Conservation (phyloP, 2,797 vertebrate genomes). For the Eospalax fontanierii region DNA sequence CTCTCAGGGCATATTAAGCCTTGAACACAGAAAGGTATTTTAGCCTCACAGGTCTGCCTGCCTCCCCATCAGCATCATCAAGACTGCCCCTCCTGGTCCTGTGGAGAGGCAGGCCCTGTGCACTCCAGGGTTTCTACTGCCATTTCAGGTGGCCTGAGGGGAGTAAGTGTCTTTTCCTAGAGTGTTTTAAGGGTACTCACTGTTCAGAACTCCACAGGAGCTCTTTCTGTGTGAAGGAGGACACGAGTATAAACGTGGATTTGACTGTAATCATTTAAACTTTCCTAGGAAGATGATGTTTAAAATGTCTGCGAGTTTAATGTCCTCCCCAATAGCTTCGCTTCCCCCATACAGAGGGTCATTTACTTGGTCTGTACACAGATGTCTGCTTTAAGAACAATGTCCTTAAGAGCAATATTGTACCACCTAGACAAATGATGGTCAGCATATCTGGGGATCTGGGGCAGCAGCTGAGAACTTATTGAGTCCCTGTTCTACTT, state of each 20-base stretch:
- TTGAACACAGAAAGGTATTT: neutral
- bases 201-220: neutral
- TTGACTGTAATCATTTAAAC: constrained; percentile 11
- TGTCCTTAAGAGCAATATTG: neutral
- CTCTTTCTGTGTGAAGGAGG: neutral
- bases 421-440: neutral
- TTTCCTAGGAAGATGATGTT: neutral
- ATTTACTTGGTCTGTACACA: neutral
- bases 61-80: neutral
- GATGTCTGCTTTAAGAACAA: neutral
- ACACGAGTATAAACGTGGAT: neutral
- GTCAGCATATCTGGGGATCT: no score
- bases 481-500: neutral
- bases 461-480: neutral
- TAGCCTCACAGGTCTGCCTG: neutral
- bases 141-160: neutral
- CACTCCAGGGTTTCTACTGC: neutral
- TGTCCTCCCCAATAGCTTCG: neutral
- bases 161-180: neutral
- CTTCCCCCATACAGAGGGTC: neutral
- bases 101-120: neutral
- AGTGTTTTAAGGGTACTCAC: constrained; percentile 3
- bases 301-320: constrained; percentile 6
- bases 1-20: neutral
- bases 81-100: neutral